These are phyloP conservation scores for Polyommatus icarus DNA, from an alignment of 2,888 invertebrate genomes.

Conservation along the genomic window DNA sequence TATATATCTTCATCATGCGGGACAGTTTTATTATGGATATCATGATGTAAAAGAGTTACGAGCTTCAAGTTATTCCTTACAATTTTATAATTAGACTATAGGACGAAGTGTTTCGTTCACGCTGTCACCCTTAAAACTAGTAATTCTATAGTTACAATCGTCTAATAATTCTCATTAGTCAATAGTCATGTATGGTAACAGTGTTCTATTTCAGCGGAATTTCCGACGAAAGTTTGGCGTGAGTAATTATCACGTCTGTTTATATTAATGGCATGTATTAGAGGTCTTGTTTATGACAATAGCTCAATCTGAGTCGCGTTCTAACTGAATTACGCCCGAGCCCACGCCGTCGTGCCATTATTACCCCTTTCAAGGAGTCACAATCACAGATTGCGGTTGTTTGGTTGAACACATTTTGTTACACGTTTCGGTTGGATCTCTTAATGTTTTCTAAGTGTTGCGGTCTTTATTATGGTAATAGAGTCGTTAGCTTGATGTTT, in stretches of 20 bases:
- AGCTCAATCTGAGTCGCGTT: conserved; percentile 67
- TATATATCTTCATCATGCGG: conserved; percentile 20
- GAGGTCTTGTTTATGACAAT: conserved; percentile 55
- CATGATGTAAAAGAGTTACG: not conserved
- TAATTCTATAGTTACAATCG: not conserved
- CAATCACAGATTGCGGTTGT: conserved; percentile 77
- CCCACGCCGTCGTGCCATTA: conserved; percentile 67
- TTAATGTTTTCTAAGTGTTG: conserved; percentile 57
- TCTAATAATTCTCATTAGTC: not conserved
- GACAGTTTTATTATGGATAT: conserved; percentile 21
- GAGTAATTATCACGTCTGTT: conserved; percentile 28
- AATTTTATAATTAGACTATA: not conserved
- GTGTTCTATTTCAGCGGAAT: not conserved
- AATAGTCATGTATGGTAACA: not conserved
- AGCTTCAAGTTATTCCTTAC: not conserved
- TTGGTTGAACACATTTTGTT: conserved; percentile 60
- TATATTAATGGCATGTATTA: conserved; percentile 30
- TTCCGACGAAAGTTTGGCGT: conserved; percentile 14
- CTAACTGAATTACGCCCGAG: conserved; percentile 70
- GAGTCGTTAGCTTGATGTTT: conserved; percentile 49
- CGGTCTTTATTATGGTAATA: conserved; percentile 56
- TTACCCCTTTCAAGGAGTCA: conserved; percentile 76
- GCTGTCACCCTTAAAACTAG: not conserved
- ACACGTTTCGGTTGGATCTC: conserved; percentile 58
- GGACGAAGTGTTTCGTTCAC: not conserved